Base-by-base conservation (phyloP, 92 coral and sea anemone species). In the Zoanthus sansibaricus region DNA sequence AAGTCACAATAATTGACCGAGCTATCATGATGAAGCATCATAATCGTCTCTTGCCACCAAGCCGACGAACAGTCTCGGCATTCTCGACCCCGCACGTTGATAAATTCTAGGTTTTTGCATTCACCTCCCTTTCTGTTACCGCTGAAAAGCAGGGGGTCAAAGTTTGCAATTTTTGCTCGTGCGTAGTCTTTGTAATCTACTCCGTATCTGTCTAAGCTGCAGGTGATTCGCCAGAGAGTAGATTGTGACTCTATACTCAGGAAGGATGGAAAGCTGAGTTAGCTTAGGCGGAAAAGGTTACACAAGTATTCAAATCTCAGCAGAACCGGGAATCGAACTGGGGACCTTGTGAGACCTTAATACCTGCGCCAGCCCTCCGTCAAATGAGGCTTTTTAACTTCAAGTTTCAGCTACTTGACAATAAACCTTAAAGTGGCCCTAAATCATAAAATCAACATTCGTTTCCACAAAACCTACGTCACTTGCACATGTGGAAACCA, bases 161-260 rank as follows among this genome's bases (percentile, higher is more conserved):
- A 64, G 15, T 84, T 84, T 0, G 72, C 37, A 7, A 79, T 74
- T 16, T 42, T 75, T 18, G 88, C 95, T 9, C 92, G 82, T 64
- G 83, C 91, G 88, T 90, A 88, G 71, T 93, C 95, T 13, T 59
- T 55, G 46, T 88, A 90, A 55, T 78, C 93, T 31, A 93, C 56
- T 31, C 93, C 93, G 68, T 83, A 86, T 37, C 59, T 64, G 17
- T 83, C 91, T 37, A 88, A 79, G 71, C 87, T 88, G 87, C 93
- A 87, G 6, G 95, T 93, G 54, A 90, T 84, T 42, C 95, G 80
- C 95, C 95, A 93, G 78, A 84, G 90, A 12, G 83, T 71, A 31
- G 95, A 90, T 10, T 61, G 83, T 9, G 83, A 47, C 61, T 46
- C 33, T 33, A 92, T 77, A 9, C 62, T 73, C 51, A 13, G 79